Percentiles rank a stretch among this genome's conserved stretches.
phyloP scores from a whole-genome alignment of 2,113 vertebrate genomes.

The Montifringilla adamsi region DNA sequence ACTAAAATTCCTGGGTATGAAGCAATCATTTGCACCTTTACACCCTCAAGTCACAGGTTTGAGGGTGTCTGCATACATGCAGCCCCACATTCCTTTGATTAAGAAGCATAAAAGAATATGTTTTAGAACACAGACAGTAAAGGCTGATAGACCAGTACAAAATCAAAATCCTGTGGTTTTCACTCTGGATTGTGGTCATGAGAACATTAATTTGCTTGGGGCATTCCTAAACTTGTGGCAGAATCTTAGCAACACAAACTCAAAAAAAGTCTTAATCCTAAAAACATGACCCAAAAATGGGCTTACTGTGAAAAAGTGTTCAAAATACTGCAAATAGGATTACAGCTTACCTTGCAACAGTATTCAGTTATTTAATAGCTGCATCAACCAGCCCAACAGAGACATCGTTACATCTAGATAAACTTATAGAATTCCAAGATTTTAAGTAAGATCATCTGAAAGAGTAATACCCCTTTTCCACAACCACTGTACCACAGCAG shows the following conservation, averaged over 20 bases:
- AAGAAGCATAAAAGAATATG: neutral
- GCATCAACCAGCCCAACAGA: neutral
- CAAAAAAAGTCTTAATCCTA: neutral
- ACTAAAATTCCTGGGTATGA: neutral
- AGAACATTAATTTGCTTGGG: neutral
- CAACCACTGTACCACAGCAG: neutral
- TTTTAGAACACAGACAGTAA: neutral
- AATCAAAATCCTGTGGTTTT: neutral
- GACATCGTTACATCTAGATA: neutral
- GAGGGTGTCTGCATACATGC: too few relatives aligned
- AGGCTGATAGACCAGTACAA: neutral
- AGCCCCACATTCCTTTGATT: neutral
- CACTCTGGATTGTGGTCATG: neutral
- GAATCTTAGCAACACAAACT: neutral
- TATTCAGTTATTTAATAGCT: neutral
- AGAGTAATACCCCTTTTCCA: neutral
- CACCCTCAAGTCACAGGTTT: neutral
- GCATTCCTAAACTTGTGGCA: neutral
- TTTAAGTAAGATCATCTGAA: neutral
- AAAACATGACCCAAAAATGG: neutral
- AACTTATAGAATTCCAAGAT: neutral
- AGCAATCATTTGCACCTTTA: neutral
- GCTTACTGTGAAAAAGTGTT: neutral
- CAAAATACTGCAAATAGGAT: neutral
- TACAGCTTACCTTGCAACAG: slow-evolving; percentile 11